Evolutionary conservation across 1,140 invertebrate genomes (phyloP), one percentile per base, ranked within the genome.

Genomic region (Leguminivora glycinivorella): DNA sequence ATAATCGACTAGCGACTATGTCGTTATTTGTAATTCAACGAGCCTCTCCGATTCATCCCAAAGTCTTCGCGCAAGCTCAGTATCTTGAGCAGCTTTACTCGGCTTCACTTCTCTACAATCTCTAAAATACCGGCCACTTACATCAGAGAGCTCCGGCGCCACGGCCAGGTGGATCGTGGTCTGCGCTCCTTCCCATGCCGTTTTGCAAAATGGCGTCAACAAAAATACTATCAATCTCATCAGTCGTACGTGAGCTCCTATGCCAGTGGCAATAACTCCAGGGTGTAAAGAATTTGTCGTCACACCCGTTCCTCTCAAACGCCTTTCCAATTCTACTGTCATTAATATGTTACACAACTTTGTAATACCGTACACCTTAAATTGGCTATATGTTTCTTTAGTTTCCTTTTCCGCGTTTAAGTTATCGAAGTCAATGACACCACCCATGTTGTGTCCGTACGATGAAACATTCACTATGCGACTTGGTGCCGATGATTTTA

Each of bases 291-390:
- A 95, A 84, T 98, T 97, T 0, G 94, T 95, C 0, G 95, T 96
- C 0, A 98, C 95, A 4, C 91, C 94, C 6, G 95, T 94, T 29
- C 94, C 95, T 83, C 96, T 92, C 12, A 98, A 87, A 69, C 94
- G 92, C 73, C 94, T 92, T 0, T 95, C 95, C 66, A 98, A 83
- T 92, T 98, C 96, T 22, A 94, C 88, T 0, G 96, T 95, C 88
- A 98, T 98, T 29, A 96, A 93, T 72, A 98, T 95, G 77, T 97
- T 97, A 25, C 95, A 96, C 66, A 97, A 94, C 87, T 98, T 98
- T 0, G 96, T 95, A 24, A 95, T 94, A 69, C 94, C 94, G 73
- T 97, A 97, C 10, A 95, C 81, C 69, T 94, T 94, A 0, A 81
- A 19, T 25, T 92, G 90, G 0, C 94, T 93, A 47, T 93, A 93